A percentile compares a stretch with the other conserved stretches of the same genome.
Evolutionary conservation across 2,797 vertebrate species (phyloP).

Genomic region (Percopsis omiscomaycus): DNA sequence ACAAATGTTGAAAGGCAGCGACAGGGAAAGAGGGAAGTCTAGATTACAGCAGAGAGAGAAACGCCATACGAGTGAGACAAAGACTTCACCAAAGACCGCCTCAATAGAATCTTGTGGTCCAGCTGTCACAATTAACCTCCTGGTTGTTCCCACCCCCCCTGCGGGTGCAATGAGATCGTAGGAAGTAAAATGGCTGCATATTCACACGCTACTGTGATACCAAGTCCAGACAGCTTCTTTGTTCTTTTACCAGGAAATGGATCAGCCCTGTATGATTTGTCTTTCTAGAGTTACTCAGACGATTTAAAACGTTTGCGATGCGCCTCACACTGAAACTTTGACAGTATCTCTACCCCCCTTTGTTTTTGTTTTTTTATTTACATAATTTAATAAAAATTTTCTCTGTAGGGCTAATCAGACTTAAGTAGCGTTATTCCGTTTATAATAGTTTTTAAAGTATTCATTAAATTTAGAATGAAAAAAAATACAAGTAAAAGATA

Average conservation of each 20-base stretch:
- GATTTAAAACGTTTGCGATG: conserved; percentile 23
- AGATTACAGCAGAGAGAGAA: neutral
- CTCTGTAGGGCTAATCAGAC: conserved; percentile 4
- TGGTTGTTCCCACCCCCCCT: conserved; percentile 6
- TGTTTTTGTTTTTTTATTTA: conserved; percentile 11
- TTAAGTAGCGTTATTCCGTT: too few species aligned
- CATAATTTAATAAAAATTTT: conserved; percentile 27
- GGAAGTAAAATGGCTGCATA: conserved; percentile 5
- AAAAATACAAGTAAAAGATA: conserved; percentile 31
- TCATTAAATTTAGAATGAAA: neutral
- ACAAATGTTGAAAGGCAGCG: neutral
- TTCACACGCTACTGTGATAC: conserved; percentile 40
- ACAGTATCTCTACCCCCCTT: conserved; percentile 28
- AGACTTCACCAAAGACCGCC: too few species aligned
- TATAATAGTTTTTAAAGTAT: too few species aligned
- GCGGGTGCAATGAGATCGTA: conserved; percentile 20
- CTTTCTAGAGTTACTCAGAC: conserved; percentile 26
- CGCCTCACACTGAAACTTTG: conserved; percentile 35
- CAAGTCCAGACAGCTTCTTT: conserved; percentile 27
- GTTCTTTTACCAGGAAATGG: conserved; percentile 28
- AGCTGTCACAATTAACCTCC: too few species aligned
- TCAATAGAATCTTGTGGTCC: too few species aligned
- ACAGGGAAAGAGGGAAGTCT: neutral
- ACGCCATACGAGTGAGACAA: neutral
- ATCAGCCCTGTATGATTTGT: conserved; percentile 36